Evolutionary conservation across 1,140 invertebrate species (phyloP).

Genomic region (Antheraea mylitta): DNA sequence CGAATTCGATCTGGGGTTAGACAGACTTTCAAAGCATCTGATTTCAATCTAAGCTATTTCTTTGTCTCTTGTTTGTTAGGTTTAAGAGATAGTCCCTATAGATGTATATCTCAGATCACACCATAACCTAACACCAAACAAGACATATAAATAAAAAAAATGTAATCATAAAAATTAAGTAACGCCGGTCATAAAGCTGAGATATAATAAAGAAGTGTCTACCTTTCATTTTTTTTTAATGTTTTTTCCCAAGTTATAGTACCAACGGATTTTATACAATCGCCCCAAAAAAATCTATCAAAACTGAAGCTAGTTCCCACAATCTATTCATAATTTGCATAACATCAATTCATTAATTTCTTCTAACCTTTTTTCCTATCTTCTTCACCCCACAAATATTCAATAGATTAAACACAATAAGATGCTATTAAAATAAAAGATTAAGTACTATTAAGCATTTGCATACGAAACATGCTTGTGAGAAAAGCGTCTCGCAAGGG

Average conservation of each 20-base stretch:
- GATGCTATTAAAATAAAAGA: constrained; percentile 78
- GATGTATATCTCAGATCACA: too few relatives aligned
- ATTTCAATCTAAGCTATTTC: too few relatives aligned
- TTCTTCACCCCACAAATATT: constrained; percentile 53
- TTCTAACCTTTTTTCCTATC: constrained; percentile 50
- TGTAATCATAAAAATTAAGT: too few relatives aligned
- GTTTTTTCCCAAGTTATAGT: not conserved
- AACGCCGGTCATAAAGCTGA: too few relatives aligned
- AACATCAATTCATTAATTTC: constrained; percentile 70
- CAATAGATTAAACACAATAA: constrained; percentile 67
- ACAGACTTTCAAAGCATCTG: too few relatives aligned
- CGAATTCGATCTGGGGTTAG: too few relatives aligned
- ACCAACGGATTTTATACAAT: constrained; percentile 15
- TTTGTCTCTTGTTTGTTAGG: too few relatives aligned
- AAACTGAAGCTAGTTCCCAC: constrained; percentile 52
- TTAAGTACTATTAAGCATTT: constrained; percentile 63
- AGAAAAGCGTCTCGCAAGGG: constrained; percentile 60
- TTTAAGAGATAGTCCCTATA: too few relatives aligned
- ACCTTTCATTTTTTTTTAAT: too few relatives aligned
- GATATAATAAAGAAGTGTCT: too few relatives aligned
- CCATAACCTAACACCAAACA: too few relatives aligned
- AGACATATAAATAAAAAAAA: too few relatives aligned
- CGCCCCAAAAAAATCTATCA: constrained; percentile 35
- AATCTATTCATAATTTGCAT: constrained; percentile 67
- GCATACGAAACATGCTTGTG: constrained; percentile 61